Evolutionary conservation across 2,888 invertebrate species (phyloP), one percentile per base, ranked within the genome.

Genomic region (Hirtodrosophila confusa): DNA sequence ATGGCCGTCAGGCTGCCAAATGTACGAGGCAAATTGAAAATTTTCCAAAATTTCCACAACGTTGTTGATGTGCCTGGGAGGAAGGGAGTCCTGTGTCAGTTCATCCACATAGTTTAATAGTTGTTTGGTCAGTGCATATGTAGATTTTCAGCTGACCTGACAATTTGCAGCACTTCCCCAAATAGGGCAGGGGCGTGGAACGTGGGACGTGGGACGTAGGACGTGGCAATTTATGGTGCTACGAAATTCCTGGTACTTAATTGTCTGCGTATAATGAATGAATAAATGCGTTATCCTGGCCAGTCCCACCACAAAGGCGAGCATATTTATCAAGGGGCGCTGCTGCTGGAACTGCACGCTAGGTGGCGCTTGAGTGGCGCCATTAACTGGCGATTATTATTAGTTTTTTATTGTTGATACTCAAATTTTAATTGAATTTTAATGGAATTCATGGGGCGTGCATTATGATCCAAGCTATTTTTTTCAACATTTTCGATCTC

Each of bases 241-340:
- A 78, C 82, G 71, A 89, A 89, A 88, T 88, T 89, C 86, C 89
- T 77, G 84, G 74, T 70, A 88, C 78, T 88, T 80, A 86, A 89
- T 89, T 86, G 88, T 78, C 83, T 88, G 87, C 88, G 75, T 82
- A 80, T 80, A 86, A 80, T 83, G 84, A 87, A 89, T 88, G 88
- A 87, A 87, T 89, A 79, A 86, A 86, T 80, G 85, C 75, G 63
- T 68, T 67, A 53, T 51, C 60, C 61, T 41, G 10, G 12, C 43
- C 41, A 23, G 5, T 43, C 37, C 33, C 24, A 6, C 3, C 3
- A 23, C 9, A 49, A 17, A 3, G 7, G 23, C 11, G 9, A 36
- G 31, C 67, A 58, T 60, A 69, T 80, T 64, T 76, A 71, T 62
- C 60, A 66, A 45, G 43, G 7, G 8, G 17, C 6, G 6, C n/a